A percentile compares a stretch with the other conserved stretches of the same genome.
Evolutionary conservation across 1,140 invertebrate species (phyloP).

Genomic region (Hyphantria cunea): DNA sequence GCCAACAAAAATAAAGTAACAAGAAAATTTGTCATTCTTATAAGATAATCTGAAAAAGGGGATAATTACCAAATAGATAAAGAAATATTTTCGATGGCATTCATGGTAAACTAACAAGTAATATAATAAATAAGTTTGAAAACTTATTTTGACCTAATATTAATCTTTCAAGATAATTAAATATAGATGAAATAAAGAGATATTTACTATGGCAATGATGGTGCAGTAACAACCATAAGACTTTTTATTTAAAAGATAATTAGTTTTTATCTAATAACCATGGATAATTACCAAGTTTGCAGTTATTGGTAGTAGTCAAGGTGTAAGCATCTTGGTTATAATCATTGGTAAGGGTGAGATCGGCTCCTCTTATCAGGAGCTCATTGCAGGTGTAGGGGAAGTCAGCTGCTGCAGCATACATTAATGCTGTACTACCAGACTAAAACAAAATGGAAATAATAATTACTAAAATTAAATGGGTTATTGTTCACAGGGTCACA

Average conservation of each 20-base stretch:
- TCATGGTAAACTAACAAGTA: too few relatives aligned
- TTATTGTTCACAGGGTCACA: too few relatives aligned
- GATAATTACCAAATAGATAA: too few relatives aligned
- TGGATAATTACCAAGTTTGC: slow-evolving; percentile 82
- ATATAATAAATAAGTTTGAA: too few relatives aligned
- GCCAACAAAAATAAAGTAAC: neutral
- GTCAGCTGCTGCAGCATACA: slow-evolving; percentile 94
- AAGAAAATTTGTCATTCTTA: too few relatives aligned
- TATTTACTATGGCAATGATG: neutral
- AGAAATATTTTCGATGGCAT: too few relatives aligned
- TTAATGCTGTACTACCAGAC: slow-evolving; percentile 93
- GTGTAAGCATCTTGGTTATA: slow-evolving; percentile 91
- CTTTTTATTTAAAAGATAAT: slow-evolving; percentile 5
- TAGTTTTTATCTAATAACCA: neutral
- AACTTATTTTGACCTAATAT: too few relatives aligned
- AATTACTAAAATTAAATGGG: neutral
- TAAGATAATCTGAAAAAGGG: too few relatives aligned
- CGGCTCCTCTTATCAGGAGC: slow-evolving; percentile 88
- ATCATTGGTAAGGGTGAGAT: slow-evolving; percentile 90
- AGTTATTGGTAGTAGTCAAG: slow-evolving; percentile 87
- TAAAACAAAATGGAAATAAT: slow-evolving; percentile 69
- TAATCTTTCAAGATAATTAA: too few relatives aligned
- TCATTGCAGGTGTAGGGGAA: slow-evolving; percentile 93
- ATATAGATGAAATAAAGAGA: too few relatives aligned
- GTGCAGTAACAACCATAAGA: neutral